Conservation (phyloP, 2,888 invertebrate species). For the Drosophila barbarae region DNA sequence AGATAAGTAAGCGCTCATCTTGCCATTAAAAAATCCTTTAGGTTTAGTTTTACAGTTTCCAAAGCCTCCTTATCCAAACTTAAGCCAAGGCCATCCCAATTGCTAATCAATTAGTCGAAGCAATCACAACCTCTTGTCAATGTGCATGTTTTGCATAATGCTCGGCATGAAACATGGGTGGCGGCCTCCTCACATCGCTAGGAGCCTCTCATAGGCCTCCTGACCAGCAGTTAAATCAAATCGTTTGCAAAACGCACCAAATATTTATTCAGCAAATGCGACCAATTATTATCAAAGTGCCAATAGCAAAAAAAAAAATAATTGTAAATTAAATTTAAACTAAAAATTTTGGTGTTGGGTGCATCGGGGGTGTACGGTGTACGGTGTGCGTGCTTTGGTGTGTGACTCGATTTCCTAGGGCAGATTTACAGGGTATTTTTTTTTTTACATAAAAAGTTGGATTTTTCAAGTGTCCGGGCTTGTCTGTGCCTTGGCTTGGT, state of each 20-base stretch:
- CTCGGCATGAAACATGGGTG: conserved; percentile 41
- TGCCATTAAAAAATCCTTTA: background rate
- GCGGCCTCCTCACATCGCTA: conserved; percentile 20
- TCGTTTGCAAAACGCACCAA: conserved; percentile 59
- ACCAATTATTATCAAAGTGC: conserved; percentile 40
- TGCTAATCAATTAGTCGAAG: conserved; percentile 41
- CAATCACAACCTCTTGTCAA: conserved; percentile 41
- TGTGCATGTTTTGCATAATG: conserved; percentile 72
- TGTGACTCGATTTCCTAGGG: conserved; percentile 29
- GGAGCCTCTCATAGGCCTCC: background rate
- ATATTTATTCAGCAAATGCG: conserved; percentile 60
- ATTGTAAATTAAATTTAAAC: conserved; percentile 31
- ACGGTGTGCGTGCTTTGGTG: conserved; percentile 26
- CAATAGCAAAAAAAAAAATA: conserved; percentile 40
- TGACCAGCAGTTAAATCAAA: conserved; percentile 45
- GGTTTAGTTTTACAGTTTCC: conserved; percentile 10
- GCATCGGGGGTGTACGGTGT: conserved; percentile 21
- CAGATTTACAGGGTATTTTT: conserved; percentile 1
- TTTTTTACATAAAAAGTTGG: conserved; percentile 1
- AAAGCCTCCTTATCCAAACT: conserved; percentile 24
- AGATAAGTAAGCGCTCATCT: too few species aligned
- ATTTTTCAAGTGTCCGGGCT: background rate
- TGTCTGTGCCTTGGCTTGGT: conserved; percentile 7
- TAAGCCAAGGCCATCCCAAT: conserved; percentile 28
- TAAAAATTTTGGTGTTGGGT: conserved; percentile 24